Evolutionary conservation across 2,113 vertebrate species (phyloP).

Genomic region (Coptodon bakossiorum): DNA sequence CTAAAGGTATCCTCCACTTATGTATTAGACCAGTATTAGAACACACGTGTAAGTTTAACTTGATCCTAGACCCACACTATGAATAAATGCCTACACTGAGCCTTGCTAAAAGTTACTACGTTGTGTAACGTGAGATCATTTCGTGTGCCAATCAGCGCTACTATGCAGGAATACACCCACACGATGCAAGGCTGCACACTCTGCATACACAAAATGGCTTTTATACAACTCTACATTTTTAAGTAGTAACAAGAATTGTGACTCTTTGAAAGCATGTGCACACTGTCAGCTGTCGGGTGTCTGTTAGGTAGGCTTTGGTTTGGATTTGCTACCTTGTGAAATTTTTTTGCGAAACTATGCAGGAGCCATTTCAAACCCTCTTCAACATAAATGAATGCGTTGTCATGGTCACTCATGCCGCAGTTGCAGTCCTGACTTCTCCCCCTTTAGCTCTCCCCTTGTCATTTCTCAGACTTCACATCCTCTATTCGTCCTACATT

Average conservation of each 20-base stretch:
- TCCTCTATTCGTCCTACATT: background rate
- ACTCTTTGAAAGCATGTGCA: background rate
- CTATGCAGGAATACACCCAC: background rate
- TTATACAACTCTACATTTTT: background rate
- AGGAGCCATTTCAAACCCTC: background rate
- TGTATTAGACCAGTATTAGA: background rate
- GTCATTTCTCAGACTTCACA: background rate
- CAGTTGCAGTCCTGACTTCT: background rate
- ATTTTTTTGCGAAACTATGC: background rate
- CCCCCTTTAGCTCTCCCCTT: background rate
- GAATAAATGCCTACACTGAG: background rate
- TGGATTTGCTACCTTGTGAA: background rate
- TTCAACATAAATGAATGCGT: background rate
- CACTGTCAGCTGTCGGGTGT: background rate
- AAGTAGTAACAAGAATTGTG: background rate
- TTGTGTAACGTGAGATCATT: background rate
- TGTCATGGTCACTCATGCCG: background rate
- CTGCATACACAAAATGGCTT: background rate
- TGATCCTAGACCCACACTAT: background rate
- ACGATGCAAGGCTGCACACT: background rate
- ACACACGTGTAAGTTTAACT: background rate
- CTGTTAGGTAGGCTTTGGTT: background rate
- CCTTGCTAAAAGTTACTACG: background rate
- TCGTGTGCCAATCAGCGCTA: accelerated
- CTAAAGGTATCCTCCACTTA: background rate